Base-by-base conservation (phyloP, 2,888 invertebrate genomes). In the Mythimna albipuncta region DNA sequence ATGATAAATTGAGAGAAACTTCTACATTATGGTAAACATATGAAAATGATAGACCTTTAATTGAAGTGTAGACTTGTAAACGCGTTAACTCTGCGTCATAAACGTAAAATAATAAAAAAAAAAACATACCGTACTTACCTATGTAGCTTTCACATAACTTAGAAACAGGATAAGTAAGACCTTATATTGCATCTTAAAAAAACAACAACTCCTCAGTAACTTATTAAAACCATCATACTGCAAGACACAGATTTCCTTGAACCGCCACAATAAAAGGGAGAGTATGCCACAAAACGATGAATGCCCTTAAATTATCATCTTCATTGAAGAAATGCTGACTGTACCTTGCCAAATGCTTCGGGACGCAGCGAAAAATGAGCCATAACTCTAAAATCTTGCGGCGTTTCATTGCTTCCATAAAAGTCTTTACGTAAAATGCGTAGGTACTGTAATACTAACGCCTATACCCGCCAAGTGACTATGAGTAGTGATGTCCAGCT, bases 341-440 rank as follows among this genome's bases (percentile, higher is more conserved):
- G 63, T 77, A 77, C 76, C 62, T 68, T 47, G 16, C 50, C 52
- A 71, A 81, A 79, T 83, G 79, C 78, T 82, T 84, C 77, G 81
- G 41, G 54, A 77, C 77, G 75, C 77, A 81, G 77, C 72, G 85
- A 81, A 89, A 87, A 89, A 89, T 87, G 86, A 85, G 77, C 85
- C 83, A 86, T 90, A 89, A 90, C 87, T 88, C 81, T 88, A 84
- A 90, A 91, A 91, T 90, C 89, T 89, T 88, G 89, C 82, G 90
- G 89, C 85, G 81, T 92, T 91, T 91, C 89, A 91, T 90, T 91
- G 84, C 91, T 78, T 84, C 82, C 87, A 86, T 92, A 91, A 92
- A 91, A 88, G 85, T 85, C 87, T 88, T 89, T 84, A 85, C 81
- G 76, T 85, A 86, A 87, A 88, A 87, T 84, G 84, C 82, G 81